Percentiles rank a stretch among this genome's conserved stretches.
Conservation (phyloP, 2,888 invertebrate genomes). For the Spodoptera picta region DNA sequence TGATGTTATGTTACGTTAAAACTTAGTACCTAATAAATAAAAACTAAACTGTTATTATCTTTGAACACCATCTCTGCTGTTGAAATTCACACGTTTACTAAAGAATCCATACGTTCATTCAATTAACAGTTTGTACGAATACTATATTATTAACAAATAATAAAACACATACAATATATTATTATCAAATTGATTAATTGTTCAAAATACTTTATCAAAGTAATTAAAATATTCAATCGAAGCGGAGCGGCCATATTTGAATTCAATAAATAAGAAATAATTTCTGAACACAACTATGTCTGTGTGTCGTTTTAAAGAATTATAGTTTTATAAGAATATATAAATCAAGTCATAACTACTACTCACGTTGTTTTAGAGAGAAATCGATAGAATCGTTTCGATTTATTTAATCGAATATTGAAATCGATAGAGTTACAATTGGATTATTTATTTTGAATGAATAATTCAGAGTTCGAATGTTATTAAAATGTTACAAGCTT, state of each 20-base stretch:
- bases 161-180: constrained; percentile 4
- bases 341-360: not conserved
- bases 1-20: too few relatives aligned
- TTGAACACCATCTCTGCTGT: too few relatives aligned
- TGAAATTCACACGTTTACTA: too few relatives aligned
- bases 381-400: not conserved
- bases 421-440: not conserved
- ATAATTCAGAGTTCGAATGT: not conserved
- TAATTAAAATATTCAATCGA: not conserved
- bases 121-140: constrained; percentile 2
- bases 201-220: not conserved
- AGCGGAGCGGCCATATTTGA: constrained; percentile 1
- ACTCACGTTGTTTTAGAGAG: not conserved
- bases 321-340: not conserved
- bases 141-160: not conserved
- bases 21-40: too few relatives aligned
- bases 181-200: constrained; percentile 7
- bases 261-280: not conserved
- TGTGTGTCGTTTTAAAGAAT: too few relatives aligned
- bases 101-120: too few relatives aligned
- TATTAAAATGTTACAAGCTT: not conserved
- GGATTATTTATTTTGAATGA: not conserved
- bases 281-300: too few relatives aligned
- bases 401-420: not conserved
- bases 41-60: too few relatives aligned